Percentiles rank a stretch among this genome's conserved stretches.
phyloP scores from a whole-genome alignment of 2,888 invertebrate genomes.

The Entomobrya proxima region DNA sequence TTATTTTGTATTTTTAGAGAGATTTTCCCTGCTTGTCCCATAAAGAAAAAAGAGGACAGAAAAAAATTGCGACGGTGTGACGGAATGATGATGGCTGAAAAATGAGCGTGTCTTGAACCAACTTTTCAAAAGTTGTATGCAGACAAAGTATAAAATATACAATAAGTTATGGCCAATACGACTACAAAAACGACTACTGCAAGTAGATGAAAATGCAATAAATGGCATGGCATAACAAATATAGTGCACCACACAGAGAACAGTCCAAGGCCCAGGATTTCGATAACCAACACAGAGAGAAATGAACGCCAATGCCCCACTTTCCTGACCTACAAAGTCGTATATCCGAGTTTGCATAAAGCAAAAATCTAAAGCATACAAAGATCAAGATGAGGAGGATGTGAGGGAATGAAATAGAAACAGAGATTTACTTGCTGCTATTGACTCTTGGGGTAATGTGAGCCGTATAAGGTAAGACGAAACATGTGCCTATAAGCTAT shows the following conservation, averaged over 20 bases:
- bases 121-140: too few species aligned
- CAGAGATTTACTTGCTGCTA: too few species aligned
- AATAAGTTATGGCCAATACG: neutral
- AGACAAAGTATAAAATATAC: neutral
- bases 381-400: constrained; percentile 8
- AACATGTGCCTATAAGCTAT: too few species aligned
- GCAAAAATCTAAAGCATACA: neutral
- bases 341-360: constrained; percentile 47
- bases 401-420: neutral
- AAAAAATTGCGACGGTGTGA: neutral
- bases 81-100: constrained; percentile 26
- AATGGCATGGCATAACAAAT: neutral
- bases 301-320: constrained; percentile 51
- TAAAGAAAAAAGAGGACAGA: neutral
- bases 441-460: too few species aligned
- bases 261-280: neutral
- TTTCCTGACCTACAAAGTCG: constrained; percentile 65
- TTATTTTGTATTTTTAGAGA: neutral
- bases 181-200: neutral
- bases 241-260: neutral
- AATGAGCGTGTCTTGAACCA: too few species aligned
- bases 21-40: neutral
- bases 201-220: neutral
- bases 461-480: too few species aligned
- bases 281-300: neutral